Conservation (phyloP, 1,140 invertebrate genomes). For the Monomorium pharaonis region DNA sequence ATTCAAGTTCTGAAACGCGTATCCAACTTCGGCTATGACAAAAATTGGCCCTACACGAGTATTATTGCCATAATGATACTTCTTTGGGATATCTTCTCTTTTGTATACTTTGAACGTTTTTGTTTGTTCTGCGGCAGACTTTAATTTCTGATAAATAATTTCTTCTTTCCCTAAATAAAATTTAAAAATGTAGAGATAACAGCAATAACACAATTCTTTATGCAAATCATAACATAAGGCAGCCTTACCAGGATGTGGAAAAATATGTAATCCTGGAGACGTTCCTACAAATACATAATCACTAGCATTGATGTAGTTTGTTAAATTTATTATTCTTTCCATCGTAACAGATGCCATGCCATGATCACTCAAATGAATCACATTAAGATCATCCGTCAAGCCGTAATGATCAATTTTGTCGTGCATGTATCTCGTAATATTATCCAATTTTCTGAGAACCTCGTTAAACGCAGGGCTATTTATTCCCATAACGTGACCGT, state of each 20-base stretch:
- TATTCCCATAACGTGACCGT: slow-evolving; percentile 86
- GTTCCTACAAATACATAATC: slow-evolving; percentile 84
- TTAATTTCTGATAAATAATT: slow-evolving; percentile 85
- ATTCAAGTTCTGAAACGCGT: slow-evolving; percentile 86
- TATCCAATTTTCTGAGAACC: slow-evolving; percentile 86
- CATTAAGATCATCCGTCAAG: slow-evolving; percentile 86
- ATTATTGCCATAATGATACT: slow-evolving; percentile 88
- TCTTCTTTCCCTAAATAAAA: slow-evolving; percentile 82
- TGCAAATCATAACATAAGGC: not conserved
- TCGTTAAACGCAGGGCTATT: slow-evolving; percentile 82
- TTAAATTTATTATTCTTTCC: slow-evolving; percentile 87
- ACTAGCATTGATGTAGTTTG: slow-evolving; percentile 84
- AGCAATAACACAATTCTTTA: slow-evolving; percentile 1
- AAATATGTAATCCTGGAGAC: slow-evolving; percentile 85
- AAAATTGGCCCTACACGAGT: slow-evolving; percentile 87
- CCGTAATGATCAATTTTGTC: slow-evolving; percentile 83
- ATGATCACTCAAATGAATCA: slow-evolving; percentile 91
- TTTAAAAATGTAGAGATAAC: slow-evolving; percentile 1
- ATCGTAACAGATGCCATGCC: slow-evolving; percentile 88
- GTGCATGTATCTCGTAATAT: slow-evolving; percentile 87
- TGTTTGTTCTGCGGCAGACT: slow-evolving; percentile 79
- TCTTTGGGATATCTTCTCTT: slow-evolving; percentile 86
- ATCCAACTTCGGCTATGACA: slow-evolving; percentile 86
- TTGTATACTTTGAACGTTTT: slow-evolving; percentile 86
- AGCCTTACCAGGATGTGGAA: slow-evolving; percentile 84